These are phyloP conservation scores for Dendrocincla fuliginosa DNA, from an alignment of 2,797 vertebrate genomes.

Conservation along the genomic window DNA sequence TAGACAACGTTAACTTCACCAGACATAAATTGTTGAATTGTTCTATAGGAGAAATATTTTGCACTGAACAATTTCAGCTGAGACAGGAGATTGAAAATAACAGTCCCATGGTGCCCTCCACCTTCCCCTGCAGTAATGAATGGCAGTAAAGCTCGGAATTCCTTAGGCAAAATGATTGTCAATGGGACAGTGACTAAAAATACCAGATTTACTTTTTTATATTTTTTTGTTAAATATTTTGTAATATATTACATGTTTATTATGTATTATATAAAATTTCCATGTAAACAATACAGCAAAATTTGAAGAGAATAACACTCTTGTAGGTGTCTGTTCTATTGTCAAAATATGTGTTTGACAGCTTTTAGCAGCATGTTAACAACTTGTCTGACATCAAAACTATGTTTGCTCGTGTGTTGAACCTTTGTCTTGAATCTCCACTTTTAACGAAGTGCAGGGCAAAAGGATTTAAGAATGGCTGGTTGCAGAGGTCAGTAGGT, in stretches of 20 bases:
- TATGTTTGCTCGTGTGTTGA: slow-evolving; percentile 8
- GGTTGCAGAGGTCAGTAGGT: slow-evolving; percentile 51
- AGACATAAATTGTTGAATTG: background rate
- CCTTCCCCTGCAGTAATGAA: background rate
- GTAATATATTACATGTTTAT: background rate
- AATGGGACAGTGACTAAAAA: background rate
- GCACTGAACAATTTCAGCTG: background rate
- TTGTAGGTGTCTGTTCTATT: slow-evolving; percentile 40
- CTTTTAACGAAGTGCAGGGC: slow-evolving; percentile 32
- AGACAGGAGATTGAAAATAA: background rate
- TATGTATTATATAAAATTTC: background rate
- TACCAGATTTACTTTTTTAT: background rate
- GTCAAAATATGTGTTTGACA: slow-evolving; percentile 55
- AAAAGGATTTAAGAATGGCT: slow-evolving; percentile 48
- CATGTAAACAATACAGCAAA: slow-evolving; percentile 14
- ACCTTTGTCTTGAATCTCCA: slow-evolving; percentile 13
- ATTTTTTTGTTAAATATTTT: background rate
- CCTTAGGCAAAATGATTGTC: background rate
- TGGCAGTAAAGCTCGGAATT: background rate
- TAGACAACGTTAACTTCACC: background rate
- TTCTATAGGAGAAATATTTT: background rate
- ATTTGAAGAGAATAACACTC: slow-evolving; percentile 1
- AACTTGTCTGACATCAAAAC: slow-evolving; percentile 13
- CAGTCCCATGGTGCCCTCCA: background rate
- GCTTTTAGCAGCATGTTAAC: slow-evolving; percentile 56